phyloP scores from a whole-genome alignment of 2,113 vertebrate species.

The Orcinus orca region DNA sequence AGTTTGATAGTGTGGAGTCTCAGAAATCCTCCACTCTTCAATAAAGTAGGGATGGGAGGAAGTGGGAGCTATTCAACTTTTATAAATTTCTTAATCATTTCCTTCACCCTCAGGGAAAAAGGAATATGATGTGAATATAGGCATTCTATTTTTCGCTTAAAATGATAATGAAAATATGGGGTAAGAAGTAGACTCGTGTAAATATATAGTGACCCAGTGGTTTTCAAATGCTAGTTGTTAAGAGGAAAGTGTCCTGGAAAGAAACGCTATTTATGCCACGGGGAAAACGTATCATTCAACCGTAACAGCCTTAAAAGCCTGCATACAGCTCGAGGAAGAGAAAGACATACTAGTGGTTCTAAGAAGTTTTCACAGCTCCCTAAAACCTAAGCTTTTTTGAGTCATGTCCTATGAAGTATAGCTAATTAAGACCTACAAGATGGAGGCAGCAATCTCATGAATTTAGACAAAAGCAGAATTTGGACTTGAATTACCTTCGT shows the following conservation, averaged over 20 bases:
- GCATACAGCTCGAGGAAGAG: background rate
- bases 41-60: background rate
- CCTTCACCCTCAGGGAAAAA: background rate
- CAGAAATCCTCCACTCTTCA: background rate
- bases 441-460: background rate
- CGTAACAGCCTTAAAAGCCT: background rate
- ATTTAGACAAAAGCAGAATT: background rate
- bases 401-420: background rate
- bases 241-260: background rate
- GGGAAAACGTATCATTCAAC: background rate
- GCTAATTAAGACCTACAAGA: background rate
- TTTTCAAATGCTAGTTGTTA: background rate
- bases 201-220: background rate
- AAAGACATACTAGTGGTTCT: background rate
- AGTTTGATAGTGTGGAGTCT: background rate
- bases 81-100: background rate
- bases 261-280: background rate
- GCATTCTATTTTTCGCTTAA: constrained; percentile 20
- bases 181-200: background rate
- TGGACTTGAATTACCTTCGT: background rate
- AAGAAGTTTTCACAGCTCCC: background rate
- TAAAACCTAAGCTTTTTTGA: background rate
- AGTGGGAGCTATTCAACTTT: background rate
- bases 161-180: background rate
- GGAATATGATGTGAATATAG: background rate